phyloP scores from a whole-genome alignment of 1,140 invertebrate genomes.

The Listronotus oregonensis region DNA sequence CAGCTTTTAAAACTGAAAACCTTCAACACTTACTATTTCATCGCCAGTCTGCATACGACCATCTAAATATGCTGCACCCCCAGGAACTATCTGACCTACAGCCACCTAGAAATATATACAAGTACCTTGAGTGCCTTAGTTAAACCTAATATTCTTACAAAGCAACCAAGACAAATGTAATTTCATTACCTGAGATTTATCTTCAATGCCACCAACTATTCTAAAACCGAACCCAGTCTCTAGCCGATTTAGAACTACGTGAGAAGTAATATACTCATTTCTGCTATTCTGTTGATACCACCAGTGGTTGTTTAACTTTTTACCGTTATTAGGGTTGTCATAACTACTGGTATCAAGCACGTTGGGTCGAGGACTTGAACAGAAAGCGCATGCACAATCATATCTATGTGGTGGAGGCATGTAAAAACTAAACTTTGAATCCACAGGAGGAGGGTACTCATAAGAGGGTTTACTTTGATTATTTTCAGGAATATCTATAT shows the following conservation, averaged over 20 bases:
- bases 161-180: too few relatives aligned
- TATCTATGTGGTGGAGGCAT: conserved; percentile 48
- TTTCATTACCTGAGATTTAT: conserved; percentile 81
- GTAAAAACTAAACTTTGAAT: conserved; percentile 47
- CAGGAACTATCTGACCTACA: conserved; percentile 93
- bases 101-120: conserved; percentile 67
- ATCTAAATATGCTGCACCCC: conserved; percentile 88
- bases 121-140: background rate
- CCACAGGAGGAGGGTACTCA: conserved; percentile 47
- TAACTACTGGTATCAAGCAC: conserved; percentile 37
- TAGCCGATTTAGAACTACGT: conserved; percentile 79
- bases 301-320: conserved; percentile 44
- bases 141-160: background rate
- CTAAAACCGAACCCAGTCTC: conserved; percentile 95
- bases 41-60: conserved; percentile 85
- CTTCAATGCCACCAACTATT: conserved; percentile 98
- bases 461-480: conserved; percentile 44
- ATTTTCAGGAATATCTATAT: conserved; percentile 46
- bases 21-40: conserved; percentile 87
- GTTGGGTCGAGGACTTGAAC: conserved; percentile 43
- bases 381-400: conserved; percentile 53
- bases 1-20: conserved; percentile 80
- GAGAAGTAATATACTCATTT: conserved; percentile 72
- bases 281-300: conserved; percentile 42
- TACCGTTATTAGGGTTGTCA: conserved; percentile 43